Evolutionary conservation across 2,797 vertebrate species (phyloP).

Genomic region (Jordanella pulchra): DNA sequence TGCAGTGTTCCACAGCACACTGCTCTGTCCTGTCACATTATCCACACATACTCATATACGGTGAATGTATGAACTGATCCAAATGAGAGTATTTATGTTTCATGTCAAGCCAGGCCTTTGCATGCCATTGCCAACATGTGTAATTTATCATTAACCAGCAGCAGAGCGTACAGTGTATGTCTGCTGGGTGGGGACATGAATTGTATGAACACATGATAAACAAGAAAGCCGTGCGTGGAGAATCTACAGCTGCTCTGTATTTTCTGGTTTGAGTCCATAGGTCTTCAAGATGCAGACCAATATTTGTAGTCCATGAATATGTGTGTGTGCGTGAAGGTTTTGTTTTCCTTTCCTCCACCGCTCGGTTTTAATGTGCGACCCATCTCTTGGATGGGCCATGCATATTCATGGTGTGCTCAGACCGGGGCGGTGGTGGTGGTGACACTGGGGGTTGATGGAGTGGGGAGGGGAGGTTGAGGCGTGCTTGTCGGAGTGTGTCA

Average conservation of each 20-base stretch:
- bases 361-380: slow-evolving; percentile 49
- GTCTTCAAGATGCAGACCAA: slow-evolving; percentile 13
- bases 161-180: slow-evolving; percentile 35
- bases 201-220: slow-evolving; percentile 58
- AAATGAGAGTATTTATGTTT: slow-evolving; percentile 60
- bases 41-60: not conserved
- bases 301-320: slow-evolving; percentile 7
- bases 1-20: not conserved
- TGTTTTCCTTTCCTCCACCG: slow-evolving; percentile 76
- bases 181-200: slow-evolving; percentile 62
- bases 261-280: slow-evolving; percentile 10
- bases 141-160: slow-evolving; percentile 63
- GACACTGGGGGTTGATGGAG: slow-evolving; percentile 65
- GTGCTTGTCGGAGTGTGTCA: slow-evolving; percentile 97
- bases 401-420: slow-evolving; percentile 95
- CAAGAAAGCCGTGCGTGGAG: slow-evolving; percentile 41
- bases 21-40: slow-evolving; percentile 6
- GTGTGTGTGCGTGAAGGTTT: slow-evolving; percentile 34
- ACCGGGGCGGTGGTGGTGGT: slow-evolving; percentile 80
- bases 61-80: slow-evolving; percentile 48
- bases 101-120: slow-evolving; percentile 42
- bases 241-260: slow-evolving; percentile 24
- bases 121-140: slow-evolving; percentile 53
- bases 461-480: slow-evolving; percentile 83
- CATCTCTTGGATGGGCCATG: slow-evolving; percentile 77